Evolutionary conservation across 2,113 vertebrate genomes (phyloP).

Genomic region (Arothron firmamentum): DNA sequence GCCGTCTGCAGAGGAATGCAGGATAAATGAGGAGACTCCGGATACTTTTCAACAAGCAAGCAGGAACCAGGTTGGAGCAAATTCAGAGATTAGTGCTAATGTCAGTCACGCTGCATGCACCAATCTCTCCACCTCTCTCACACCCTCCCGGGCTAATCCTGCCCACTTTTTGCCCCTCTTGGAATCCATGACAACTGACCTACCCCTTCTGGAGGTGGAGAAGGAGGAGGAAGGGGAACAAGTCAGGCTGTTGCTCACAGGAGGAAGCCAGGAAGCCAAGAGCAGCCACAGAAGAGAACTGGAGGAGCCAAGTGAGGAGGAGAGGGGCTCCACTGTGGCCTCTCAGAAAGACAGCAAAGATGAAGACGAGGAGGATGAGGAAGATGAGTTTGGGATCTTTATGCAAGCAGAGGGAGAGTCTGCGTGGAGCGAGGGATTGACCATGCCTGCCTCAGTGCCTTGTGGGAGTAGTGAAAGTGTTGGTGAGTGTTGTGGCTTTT

Average conservation of each 20-base stretch:
- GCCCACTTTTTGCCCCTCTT: conserved; percentile 45
- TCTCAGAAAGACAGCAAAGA: conserved; percentile 33
- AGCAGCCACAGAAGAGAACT: conserved; percentile 30
- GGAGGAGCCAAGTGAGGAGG: conserved; percentile 32
- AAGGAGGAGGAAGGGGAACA: conserved; percentile 25
- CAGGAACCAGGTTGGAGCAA: not conserved
- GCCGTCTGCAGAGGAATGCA: conserved; percentile 4
- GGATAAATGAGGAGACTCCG: not conserved
- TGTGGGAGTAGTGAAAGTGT: conserved; percentile 50
- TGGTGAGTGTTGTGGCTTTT: conserved; percentile 60
- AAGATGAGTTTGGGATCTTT: conserved; percentile 78
- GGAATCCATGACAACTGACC: conserved; percentile 65
- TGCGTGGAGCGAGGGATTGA: conserved; percentile 52
- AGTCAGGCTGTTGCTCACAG: conserved; percentile 1
- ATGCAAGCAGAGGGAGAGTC: conserved; percentile 69
- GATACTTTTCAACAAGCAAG: conserved; percentile 14
- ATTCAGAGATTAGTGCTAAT: not conserved
- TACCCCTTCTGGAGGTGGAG: conserved; percentile 37
- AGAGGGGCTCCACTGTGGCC: conserved; percentile 41
- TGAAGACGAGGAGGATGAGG: conserved; percentile 63
- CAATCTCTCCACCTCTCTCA: conserved; percentile 29
- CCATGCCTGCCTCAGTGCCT: conserved; percentile 60
- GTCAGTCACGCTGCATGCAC: conserved; percentile 7
- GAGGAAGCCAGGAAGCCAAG: conserved; percentile 29
- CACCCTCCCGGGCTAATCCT: conserved; percentile 53